phyloP scores from a whole-genome alignment of 2,113 vertebrate species.

The Pungitius pungitius region DNA sequence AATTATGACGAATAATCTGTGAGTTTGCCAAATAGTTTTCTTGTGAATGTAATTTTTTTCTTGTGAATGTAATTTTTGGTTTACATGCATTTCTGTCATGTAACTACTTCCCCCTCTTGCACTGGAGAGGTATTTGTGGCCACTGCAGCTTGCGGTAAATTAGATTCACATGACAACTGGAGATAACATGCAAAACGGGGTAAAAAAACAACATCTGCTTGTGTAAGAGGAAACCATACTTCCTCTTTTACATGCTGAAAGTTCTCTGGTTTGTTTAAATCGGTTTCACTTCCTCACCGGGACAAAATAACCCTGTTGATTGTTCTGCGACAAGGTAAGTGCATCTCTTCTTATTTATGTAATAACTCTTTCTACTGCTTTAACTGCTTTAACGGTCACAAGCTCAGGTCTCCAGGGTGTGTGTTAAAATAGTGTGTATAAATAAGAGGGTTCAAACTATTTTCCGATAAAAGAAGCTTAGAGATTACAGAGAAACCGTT shows the following conservation, averaged over 20 bases:
- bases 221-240: slow-evolving; percentile 42
- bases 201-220: background rate
- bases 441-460: background rate
- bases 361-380: background rate
- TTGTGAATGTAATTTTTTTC: background rate
- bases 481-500: slow-evolving; percentile 5
- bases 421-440: background rate
- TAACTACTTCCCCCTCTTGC: background rate
- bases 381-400: background rate
- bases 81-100: background rate
- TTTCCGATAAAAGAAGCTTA: background rate
- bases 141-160: slow-evolving; percentile 44
- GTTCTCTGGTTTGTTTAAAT: background rate
- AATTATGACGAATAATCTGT: background rate
- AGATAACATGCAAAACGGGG: background rate
- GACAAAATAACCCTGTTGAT: background rate
- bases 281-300: background rate
- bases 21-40: background rate
- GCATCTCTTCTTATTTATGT: background rate
- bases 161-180: slow-evolving; percentile 58
- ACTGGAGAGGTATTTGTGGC: slow-evolving; percentile 12
- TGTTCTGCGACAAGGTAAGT: slow-evolving; percentile 34
- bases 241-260: slow-evolving; percentile 48
- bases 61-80: background rate
- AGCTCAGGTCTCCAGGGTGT: background rate